These are phyloP conservation scores for Thripadectes ignobilis DNA, from an alignment of 2,797 vertebrate species.

Conservation along the genomic window DNA sequence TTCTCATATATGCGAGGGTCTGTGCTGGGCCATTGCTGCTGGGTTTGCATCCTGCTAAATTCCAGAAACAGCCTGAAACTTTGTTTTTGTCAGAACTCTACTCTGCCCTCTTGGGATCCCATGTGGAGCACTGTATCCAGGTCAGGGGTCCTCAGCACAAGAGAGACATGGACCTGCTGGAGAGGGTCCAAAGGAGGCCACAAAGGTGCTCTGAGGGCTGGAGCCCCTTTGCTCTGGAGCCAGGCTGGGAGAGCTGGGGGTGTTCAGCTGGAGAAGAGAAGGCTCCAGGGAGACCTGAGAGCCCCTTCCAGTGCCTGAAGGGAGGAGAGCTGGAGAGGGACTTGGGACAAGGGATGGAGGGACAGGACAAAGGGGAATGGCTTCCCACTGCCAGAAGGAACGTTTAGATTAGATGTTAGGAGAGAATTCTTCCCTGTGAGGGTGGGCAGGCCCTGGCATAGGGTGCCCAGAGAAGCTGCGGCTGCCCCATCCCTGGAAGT, in stretches of 20 bases:
- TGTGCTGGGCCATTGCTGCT: neutral
- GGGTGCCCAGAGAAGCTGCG: neutral
- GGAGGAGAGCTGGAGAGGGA: neutral
- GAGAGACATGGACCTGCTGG: neutral
- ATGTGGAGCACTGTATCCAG: neutral
- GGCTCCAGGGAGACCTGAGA: neutral
- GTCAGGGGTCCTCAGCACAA: neutral
- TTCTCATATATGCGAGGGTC: fast-evolving
- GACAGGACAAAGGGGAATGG: neutral
- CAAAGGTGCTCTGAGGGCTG: neutral
- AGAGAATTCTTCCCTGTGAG: fast-evolving
- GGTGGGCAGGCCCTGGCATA: neutral
- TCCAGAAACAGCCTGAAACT: neutral
- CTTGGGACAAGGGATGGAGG: fast-evolving
- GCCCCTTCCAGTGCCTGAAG: fast-evolving
- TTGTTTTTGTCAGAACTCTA: neutral
- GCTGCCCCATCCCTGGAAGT: neutral
- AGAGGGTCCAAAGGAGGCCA: neutral
- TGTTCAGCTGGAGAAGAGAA: neutral
- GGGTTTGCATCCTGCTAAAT: neutral
- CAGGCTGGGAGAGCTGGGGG: neutral
- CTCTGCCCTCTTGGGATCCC: neutral
- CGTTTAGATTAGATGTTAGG: no score
- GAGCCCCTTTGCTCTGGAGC: neutral
- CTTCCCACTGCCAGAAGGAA: neutral